Conservation (phyloP, 2,797 vertebrate species). For the Hipposideros larvatus region DNA sequence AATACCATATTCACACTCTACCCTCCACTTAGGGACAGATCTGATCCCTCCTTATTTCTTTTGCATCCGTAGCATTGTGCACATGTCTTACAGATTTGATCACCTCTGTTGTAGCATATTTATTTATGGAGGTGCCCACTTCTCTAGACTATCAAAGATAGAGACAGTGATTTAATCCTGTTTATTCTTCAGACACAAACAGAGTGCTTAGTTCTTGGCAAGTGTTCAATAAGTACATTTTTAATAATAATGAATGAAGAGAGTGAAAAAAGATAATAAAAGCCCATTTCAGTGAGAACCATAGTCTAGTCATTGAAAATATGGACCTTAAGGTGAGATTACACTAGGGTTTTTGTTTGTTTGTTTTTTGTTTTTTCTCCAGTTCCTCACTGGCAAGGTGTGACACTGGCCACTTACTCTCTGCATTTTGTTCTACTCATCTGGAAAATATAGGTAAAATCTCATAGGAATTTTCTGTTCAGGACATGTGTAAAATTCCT, state of each 20-base stretch:
- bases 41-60: background rate
- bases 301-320: background rate
- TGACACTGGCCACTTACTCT: background rate
- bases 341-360: background rate
- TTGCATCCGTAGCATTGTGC: background rate
- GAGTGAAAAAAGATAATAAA: background rate
- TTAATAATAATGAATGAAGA: background rate
- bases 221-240: background rate
- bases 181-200: constrained; percentile 19
- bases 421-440: background rate
- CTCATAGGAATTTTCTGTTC: background rate
- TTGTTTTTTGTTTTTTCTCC: background rate
- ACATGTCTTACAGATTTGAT: background rate
- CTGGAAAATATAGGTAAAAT: background rate
- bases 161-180: background rate
- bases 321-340: background rate
- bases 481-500: background rate
- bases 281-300: background rate
- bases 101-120: background rate
- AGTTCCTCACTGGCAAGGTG: background rate
- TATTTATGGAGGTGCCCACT: background rate
- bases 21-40: background rate
- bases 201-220: background rate
- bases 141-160: background rate
- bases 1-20: background rate